These are phyloP conservation scores for Ceratoteleas bidentatus DNA, from an alignment of 1,140 invertebrate species.

Conservation along the genomic window DNA sequence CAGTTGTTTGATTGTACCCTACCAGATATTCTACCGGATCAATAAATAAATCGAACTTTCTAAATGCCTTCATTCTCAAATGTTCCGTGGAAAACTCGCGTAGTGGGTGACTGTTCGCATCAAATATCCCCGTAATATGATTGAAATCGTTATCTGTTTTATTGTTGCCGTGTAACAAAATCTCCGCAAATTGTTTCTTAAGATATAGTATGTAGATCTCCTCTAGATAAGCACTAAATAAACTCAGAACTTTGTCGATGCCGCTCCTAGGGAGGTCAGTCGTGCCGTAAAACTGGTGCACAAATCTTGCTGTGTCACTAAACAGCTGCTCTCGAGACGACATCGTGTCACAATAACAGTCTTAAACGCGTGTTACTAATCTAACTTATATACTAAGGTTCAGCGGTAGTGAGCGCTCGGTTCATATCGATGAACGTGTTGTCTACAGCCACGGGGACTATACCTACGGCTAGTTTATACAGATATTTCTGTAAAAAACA, in stretches of 20 bases:
- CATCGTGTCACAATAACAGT: too few species aligned
- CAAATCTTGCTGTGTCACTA: neutral
- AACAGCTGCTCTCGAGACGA: neutral
- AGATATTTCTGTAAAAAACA: slow-evolving; percentile 25
- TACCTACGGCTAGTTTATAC: neutral
- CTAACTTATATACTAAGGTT: neutral
- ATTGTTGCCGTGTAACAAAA: too few species aligned
- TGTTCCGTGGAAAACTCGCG: neutral
- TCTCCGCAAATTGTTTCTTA: slow-evolving; percentile 2
- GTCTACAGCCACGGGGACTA: slow-evolving; percentile 2
- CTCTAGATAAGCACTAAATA: neutral
- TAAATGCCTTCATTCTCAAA: slow-evolving; percentile 4
- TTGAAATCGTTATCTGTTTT: neutral
- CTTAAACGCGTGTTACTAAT: too few species aligned
- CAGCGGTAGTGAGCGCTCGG: too few species aligned
- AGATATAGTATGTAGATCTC: neutral
- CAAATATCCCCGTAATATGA: slow-evolving; percentile 1
- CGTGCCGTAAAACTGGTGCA: neutral
- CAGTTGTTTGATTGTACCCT: neutral
- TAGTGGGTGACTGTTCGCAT: neutral
- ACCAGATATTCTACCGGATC: slow-evolving; percentile 7
- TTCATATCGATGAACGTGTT: slow-evolving; percentile 2
- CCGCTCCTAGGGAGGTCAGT: neutral
- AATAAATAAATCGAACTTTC: neutral
- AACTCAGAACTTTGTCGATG: neutral